Evolutionary conservation across 64 coral and sea anemone genomes (phyloP).

Genomic region (Porites australiensis): DNA sequence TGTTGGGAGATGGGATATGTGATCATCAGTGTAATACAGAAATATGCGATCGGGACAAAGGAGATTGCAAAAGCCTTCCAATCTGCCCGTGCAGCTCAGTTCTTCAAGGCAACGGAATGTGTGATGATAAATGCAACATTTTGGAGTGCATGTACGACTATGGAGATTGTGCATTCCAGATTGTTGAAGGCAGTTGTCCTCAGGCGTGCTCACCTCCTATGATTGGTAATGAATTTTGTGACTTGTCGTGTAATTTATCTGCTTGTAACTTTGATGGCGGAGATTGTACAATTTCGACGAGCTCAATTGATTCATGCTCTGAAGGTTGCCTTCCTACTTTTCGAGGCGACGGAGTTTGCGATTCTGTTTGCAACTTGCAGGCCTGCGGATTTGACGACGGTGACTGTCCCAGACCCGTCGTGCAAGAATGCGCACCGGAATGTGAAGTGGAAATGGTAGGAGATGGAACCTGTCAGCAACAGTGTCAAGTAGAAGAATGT

Average conservation of each 20-base stretch:
- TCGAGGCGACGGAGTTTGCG: slow-evolving; percentile 67
- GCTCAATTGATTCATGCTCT: slow-evolving; percentile 40
- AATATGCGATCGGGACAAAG: slow-evolving; percentile 45
- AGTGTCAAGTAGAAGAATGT: slow-evolving; percentile 77
- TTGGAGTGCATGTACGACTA: slow-evolving; percentile 69
- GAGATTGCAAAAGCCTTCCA: slow-evolving; percentile 33
- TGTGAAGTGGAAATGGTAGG: slow-evolving; percentile 71
- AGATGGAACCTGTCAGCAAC: slow-evolving; percentile 68
- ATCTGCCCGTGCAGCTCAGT: slow-evolving; percentile 16
- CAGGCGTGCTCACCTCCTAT: slow-evolving; percentile 66
- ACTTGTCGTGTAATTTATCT: slow-evolving; percentile 67
- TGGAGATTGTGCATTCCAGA: slow-evolving; percentile 59
- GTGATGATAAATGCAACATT: slow-evolving; percentile 66
- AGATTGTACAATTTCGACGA: slow-evolving; percentile 30
- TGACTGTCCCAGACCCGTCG: slow-evolving; percentile 68
- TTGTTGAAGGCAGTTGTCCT: slow-evolving; percentile 35
- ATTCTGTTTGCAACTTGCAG: slow-evolving; percentile 77
- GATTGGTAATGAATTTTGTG: slow-evolving; percentile 78
- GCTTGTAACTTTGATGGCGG: slow-evolving; percentile 77
- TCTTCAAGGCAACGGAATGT: slow-evolving; percentile 74
- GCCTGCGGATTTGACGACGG: slow-evolving; percentile 64
- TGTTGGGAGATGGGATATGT: slow-evolving; percentile 77
- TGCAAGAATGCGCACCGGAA: slow-evolving; percentile 47
- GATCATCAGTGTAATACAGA: slow-evolving; percentile 76
- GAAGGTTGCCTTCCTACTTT: slow-evolving; percentile 60